phyloP scores from a whole-genome alignment of 2,113 vertebrate species.

The Elephantulus edwardii region DNA sequence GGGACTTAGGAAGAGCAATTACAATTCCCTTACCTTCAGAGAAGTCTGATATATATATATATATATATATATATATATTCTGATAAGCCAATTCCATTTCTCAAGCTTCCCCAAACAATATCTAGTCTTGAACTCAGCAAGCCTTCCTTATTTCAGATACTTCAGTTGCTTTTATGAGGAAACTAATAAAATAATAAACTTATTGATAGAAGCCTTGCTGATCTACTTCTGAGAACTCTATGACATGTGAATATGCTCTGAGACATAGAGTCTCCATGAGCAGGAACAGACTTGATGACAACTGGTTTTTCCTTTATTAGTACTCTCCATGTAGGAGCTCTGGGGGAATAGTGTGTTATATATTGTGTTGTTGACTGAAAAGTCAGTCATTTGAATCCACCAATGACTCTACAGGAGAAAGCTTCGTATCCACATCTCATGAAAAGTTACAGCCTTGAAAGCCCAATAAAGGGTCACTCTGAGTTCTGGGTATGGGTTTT shows the following conservation, averaged over 20 bases:
- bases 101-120: constrained; percentile 6
- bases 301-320: background rate
- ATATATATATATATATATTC: background rate
- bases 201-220: background rate
- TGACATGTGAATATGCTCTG: background rate
- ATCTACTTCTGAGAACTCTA: background rate
- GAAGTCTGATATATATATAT: background rate
- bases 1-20: background rate
- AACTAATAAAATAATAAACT: background rate
- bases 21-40: background rate
- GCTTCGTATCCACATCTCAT: no score
- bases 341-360: no score
- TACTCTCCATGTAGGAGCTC: background rate
- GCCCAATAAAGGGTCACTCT: no score
- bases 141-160: background rate
- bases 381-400: no score
- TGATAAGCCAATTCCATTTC: background rate
- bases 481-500: no score
- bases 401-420: no score
- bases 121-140: background rate
- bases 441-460: no score
- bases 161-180: background rate
- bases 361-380: no score
- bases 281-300: background rate
- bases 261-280: background rate